These are phyloP conservation scores for Synanthedon vespiformis DNA, from an alignment of 2,888 invertebrate genomes.

Conservation along the genomic window DNA sequence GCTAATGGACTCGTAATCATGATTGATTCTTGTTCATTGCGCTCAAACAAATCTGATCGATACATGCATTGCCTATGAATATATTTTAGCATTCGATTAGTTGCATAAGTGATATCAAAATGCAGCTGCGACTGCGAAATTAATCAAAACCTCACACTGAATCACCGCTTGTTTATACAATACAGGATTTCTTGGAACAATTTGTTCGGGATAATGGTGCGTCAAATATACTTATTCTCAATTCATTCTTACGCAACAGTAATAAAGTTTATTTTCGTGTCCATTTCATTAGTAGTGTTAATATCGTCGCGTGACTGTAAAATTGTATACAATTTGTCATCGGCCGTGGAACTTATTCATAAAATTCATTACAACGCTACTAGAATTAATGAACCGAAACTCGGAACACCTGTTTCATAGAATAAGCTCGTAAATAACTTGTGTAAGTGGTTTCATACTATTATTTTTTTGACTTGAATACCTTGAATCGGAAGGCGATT, in stretches of 20 bases:
- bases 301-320: background rate
- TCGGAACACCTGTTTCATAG: background rate
- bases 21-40: too few relatives aligned
- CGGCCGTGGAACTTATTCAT: background rate
- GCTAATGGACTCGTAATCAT: too few relatives aligned
- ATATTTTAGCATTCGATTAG: too few relatives aligned
- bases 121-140: slow-evolving; percentile 2
- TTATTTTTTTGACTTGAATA: too few relatives aligned
- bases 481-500: too few relatives aligned
- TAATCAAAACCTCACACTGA: slow-evolving; percentile 1
- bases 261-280: background rate
- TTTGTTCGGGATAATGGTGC: slow-evolving; percentile 3
- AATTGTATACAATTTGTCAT: background rate
- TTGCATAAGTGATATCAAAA: background rate
- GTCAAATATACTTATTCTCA: background rate
- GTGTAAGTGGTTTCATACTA: too few relatives aligned
- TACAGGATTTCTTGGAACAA: slow-evolving; percentile 4
- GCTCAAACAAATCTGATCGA: too few relatives aligned
- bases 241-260: background rate
- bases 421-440: background rate
- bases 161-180: slow-evolving; percentile 10
- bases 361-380: background rate
- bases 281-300: background rate
- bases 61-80: too few relatives aligned
- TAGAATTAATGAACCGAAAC: background rate